A percentile compares a stretch with the other conserved stretches of the same genome.
Conservation (phyloP, 2,888 invertebrate species). For the Megastigmus dorsalis region DNA sequence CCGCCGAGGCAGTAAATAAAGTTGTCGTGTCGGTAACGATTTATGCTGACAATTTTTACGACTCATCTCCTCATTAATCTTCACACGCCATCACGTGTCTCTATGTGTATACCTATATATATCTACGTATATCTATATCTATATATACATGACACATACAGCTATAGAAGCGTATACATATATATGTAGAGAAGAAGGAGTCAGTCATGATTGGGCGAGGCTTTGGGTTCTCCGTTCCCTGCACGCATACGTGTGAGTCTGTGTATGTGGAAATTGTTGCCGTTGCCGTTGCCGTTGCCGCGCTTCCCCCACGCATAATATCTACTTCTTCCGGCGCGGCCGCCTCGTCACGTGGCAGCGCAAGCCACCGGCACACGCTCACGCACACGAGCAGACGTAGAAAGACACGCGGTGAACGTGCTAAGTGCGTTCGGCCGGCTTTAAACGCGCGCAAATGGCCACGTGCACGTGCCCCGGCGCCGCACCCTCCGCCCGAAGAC, state of each 20-base stretch:
- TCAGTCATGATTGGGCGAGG: too few species aligned
- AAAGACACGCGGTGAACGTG: not conserved
- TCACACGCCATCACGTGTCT: not conserved
- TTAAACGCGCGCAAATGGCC: not conserved
- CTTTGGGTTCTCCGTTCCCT: too few species aligned
- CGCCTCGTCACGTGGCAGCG: conserved; percentile 35
- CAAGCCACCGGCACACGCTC: not conserved
- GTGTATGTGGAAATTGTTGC: too few species aligned
- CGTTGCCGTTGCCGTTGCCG: not conserved
- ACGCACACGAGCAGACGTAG: too few species aligned
- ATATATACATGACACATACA: not conserved
- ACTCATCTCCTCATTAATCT: conserved; percentile 52
- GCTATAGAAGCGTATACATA: too few species aligned
- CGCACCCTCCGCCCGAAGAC: not conserved
- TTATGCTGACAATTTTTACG: conserved; percentile 49
- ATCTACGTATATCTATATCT: too few species aligned
- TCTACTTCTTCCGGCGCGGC: conserved; percentile 34
- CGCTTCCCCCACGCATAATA: not conserved
- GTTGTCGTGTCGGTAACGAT: conserved; percentile 35
- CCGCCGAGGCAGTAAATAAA: conserved; percentile 44
- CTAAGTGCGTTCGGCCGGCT: not conserved
- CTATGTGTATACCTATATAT: not conserved
- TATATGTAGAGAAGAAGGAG: not conserved
- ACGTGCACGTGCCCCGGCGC: conserved; percentile 31
- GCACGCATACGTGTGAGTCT: not conserved